Conservation (phyloP, 2,113 vertebrate genomes). For the Cromileptes altivelis region DNA sequence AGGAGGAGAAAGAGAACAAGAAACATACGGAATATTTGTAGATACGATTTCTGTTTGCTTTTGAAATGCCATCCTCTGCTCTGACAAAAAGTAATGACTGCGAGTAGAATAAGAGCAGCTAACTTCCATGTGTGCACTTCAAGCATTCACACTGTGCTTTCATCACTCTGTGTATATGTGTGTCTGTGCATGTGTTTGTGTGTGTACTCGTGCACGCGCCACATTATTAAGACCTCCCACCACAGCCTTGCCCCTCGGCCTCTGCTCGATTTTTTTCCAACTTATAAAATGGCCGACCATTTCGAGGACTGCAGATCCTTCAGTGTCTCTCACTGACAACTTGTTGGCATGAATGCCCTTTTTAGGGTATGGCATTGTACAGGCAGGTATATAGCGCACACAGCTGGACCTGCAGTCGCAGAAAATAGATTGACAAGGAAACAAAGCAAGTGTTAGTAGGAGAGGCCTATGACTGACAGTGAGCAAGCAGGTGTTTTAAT, state of each 20-base stretch:
- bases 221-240: constrained; percentile 52
- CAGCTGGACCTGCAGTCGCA: neutral
- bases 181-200: constrained; percentile 12
- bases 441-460: neutral
- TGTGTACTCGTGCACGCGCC: neutral
- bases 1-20: constrained; percentile 10
- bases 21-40: neutral
- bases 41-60: constrained; percentile 32
- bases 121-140: neutral
- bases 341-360: neutral
- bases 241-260: constrained; percentile 19
- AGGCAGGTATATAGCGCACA: neutral
- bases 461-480: neutral
- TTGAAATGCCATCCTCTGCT: constrained; percentile 17
- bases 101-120: neutral
- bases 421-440: neutral
- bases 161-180: constrained; percentile 10
- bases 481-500: neutral
- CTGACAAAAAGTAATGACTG: neutral
- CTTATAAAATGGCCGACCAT: constrained; percentile 66
- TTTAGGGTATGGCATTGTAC: neutral
- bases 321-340: constrained; percentile 22
- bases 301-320: constrained; percentile 25
- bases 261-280: constrained; percentile 38
- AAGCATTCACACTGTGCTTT: neutral